Base-by-base conservation (phyloP, 2,888 invertebrate species). In the Drosophila limbata region DNA sequence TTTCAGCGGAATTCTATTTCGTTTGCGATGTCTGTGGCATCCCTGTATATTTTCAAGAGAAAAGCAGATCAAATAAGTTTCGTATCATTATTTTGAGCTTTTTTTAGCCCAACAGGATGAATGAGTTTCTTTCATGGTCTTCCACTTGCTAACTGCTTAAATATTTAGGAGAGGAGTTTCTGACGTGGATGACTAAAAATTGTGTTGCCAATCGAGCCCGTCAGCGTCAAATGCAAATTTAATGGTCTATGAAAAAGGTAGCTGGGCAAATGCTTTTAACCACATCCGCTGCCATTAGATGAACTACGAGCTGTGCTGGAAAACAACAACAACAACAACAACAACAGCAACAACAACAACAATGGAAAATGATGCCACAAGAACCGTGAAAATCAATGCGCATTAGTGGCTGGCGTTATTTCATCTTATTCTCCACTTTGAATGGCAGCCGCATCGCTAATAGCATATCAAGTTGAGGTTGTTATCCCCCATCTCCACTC, bases 191-290 rank as follows among this genome's bases (percentile, higher is more conserved):
- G 47, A 42, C 47, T 64, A 33, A 63, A 42, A 52, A 59, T 62
- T 45, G 40, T 52, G 69, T 71, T 69, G 77, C 52, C 85, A 85
- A 88, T 83, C 71, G 79, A 67, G 77, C 86, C 73, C 79, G 88
- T 84, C 88, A 84, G 70, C 88, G 61, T 78, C 86, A 88, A 85
- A 88, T 88, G 85, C 88, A 88, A 85, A 85, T 85, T 85, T 85
- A 88, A 85, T 85, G 85, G 86, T 84, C 84, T 85, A 88, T 88
- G 81, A 79, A 78, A 83, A 86, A 86, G 88, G 81, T 86, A 85
- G 79, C 79, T 68, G 70, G 86, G 81, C 76, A 88, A 85, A 85
- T 88, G 85, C 85, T 85, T 85, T 85, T 85, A 88, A 85, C 88
- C 85, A 88, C 86, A 88, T 85, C 88, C 88, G 88, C 67, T 76